Evolutionary conservation across 2,113 vertebrate genomes (phyloP), one percentile per base, ranked within the genome.

Genomic region (Benitochromis conjunctus): DNA sequence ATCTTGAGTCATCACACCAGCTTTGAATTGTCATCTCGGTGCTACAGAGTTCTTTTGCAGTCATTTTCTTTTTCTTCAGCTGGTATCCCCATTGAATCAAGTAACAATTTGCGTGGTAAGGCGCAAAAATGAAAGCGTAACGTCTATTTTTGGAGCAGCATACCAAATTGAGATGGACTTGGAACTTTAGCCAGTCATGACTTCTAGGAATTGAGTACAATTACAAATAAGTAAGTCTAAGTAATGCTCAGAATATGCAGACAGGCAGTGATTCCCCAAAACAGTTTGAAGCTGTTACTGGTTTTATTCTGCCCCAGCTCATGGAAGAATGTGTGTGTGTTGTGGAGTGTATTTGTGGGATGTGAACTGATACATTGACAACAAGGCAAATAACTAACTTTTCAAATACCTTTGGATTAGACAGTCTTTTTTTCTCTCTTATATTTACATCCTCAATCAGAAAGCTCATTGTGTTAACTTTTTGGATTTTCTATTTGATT

Each of bases 1-100:
- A 86, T 90, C 80, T 66, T 60, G 76, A 92, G 81, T 91, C 87
- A 83, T 88, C 86, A 57, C 64, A 62, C 24, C 79, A 80, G 83
- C 80, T 88, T 88, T 84, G 79, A 86, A 54, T 86, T 84, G 84
- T 90, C 82, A 79, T 56, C 80, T 81, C 86, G 55, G 43, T 21
- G 81, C 81, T 64, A 48, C 60, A 43, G 34, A 87, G 86, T 80
- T 76, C 26, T 82, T 71, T 5, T 74, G 57, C 80, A 34, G 76
- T 90, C 74, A 3, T 79, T 88, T 82, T 85, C n/a, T 7, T 82
- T 38, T 86, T 34, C 64, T 41, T 19, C 24, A 58, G 43, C 21
- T 78, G 31, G 26, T 64, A 64, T 82, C 64, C 80, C 86, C 7
- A 12, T 11, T 46, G 86, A 91, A 38, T 64, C 51, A 8, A 26